Base-by-base conservation (phyloP, 2,113 vertebrate species). In the Noturus placidus region DNA sequence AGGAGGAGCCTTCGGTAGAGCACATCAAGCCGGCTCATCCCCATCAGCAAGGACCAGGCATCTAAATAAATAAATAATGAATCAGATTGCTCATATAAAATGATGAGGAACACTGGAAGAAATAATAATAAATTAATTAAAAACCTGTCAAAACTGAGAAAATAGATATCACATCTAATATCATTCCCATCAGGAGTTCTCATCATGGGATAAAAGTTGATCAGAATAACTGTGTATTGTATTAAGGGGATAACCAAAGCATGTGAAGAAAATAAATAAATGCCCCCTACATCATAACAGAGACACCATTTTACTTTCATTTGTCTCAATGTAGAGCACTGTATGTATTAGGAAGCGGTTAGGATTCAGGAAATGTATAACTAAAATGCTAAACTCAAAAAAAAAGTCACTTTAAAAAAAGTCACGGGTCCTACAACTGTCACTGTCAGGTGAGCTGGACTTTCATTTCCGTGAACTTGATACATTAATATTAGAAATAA, bases 1-100 rank as follows among this genome's bases (percentile, higher is more conserved):
- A 99, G 97, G 90, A 99, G 97, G 86, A 99, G 96, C 88, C 96
- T 96, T 93, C 98, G 95, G 92, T 99, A 99, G 19, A 99, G 94
- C 89, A 98, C 92, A 95, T 99, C 98, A 90, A 99, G 93, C 90
- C 97, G 97, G 92, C 98, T 99, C 89, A 98, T 93, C 96, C 97
- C 98, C 98, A 99, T 99, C 90, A 96, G 96, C 90, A 92, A 94
- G 91, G 92, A 91, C 90, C 83, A 89, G 89, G 88, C 94, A 96
- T 95, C 97, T 96, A 78, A 67, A 94, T 87, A 89, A 84, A 90
- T 67, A 0, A 61, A 63, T 2, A 7, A 9, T 4, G 10, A 9
- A 2, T 25, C 65, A 69, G 5, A 69, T 33, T 69, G 17, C 10
- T 46, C 20, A 27, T 72, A n/a, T 35, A 3, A 10, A 1, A 70